Conservation (phyloP, 1,140 invertebrate species). For the Panagrolaimus sp. region DNA sequence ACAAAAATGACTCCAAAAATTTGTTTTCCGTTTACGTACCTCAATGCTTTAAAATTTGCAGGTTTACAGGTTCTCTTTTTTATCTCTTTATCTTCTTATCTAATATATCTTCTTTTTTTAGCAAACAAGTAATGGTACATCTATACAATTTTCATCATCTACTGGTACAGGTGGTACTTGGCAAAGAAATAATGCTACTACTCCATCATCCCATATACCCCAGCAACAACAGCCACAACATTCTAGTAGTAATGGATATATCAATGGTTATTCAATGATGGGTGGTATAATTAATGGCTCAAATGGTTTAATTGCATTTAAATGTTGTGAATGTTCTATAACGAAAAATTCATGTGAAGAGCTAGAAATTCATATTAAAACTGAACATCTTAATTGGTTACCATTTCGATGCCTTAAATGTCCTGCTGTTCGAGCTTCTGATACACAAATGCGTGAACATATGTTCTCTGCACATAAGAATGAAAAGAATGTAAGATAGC, state of each 20-base stretch:
- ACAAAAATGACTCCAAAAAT: no score
- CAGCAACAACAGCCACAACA: not conserved
- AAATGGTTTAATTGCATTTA: conserved; percentile 20
- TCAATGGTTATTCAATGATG: conserved; percentile 6
- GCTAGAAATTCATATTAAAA: conserved; percentile 52
- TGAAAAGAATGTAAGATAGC: conserved; percentile 36
- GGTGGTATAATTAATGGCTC: not conserved
- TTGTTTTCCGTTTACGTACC: no score
- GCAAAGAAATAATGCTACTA: not conserved
- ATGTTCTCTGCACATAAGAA: conserved; percentile 54
- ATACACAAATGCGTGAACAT: conserved; percentile 55
- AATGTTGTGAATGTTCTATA: conserved; percentile 40
- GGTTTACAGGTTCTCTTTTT: no score
- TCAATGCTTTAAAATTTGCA: no score
- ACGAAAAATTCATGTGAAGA: conserved; percentile 38
- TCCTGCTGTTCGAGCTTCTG: conserved; percentile 41
- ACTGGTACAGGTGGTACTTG: conserved; percentile 1
- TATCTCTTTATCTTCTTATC: no score
- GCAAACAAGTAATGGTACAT: not conserved
- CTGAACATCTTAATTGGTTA: conserved; percentile 56
- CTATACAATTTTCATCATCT: not conserved
- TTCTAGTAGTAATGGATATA: not conserved
- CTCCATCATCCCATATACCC: no score
- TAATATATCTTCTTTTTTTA: not conserved
- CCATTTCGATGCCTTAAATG: conserved; percentile 53